These are phyloP conservation scores for Acanthosepion lycidas DNA, from an alignment of 2,888 invertebrate species.

Conservation along the genomic window DNA sequence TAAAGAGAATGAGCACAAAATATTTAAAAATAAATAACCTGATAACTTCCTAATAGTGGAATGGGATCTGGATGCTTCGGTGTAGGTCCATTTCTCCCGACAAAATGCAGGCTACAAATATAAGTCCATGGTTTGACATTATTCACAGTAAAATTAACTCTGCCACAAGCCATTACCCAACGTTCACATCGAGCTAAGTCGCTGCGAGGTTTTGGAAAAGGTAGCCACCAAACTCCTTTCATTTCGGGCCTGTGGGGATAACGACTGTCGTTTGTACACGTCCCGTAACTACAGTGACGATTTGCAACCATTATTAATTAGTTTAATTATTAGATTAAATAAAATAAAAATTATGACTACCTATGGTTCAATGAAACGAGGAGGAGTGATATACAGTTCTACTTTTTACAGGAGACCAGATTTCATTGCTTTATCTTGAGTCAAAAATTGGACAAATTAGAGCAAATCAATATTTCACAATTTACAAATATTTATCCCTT, in stretches of 20 bases:
- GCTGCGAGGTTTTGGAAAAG: constrained; percentile 53
- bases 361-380: too few species aligned
- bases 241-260: constrained; percentile 51
- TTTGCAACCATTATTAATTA: constrained; percentile 24
- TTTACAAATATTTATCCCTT: too few species aligned
- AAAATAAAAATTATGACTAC: too few species aligned
- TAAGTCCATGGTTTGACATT: constrained; percentile 45
- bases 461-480: too few species aligned
- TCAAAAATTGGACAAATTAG: too few species aligned
- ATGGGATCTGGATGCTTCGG: constrained; percentile 39
- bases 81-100: constrained; percentile 34
- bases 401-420: too few species aligned
- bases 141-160: constrained; percentile 44
- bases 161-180: constrained; percentile 53
- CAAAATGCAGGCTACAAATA: constrained; percentile 46
- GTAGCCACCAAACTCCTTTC: constrained; percentile 49
- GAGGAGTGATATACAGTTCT: too few species aligned
- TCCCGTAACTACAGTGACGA: constrained; percentile 50
- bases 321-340: neutral
- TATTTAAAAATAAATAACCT: constrained; percentile 37
- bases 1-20: neutral
- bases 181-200: constrained; percentile 51
- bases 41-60: constrained; percentile 39
- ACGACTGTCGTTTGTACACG: constrained; percentile 51
- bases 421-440: too few species aligned